Conservation (phyloP, 2,113 vertebrate species). For the Crotalus helleri region DNA sequence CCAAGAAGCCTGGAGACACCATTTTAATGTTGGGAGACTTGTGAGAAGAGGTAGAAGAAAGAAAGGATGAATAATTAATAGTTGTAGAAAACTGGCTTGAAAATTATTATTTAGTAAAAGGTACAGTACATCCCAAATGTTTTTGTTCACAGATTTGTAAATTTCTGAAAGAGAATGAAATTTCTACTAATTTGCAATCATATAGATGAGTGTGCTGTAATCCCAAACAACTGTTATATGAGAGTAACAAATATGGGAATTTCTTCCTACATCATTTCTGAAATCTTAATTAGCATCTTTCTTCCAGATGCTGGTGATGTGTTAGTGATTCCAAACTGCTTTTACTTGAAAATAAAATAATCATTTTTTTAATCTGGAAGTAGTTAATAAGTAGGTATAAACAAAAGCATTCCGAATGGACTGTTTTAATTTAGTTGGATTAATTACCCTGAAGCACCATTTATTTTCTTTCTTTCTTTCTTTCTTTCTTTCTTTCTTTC, state of each 20-base stretch:
- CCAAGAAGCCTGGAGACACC: not conserved
- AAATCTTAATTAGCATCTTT: not conserved
- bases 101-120: not conserved
- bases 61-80: not conserved
- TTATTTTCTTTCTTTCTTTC: too few species aligned
- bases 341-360: not conserved
- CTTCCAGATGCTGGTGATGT: not conserved
- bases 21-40: not conserved
- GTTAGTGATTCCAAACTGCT: not conserved
- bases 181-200: not conserved
- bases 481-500: rapidly evolving
- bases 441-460: not conserved
- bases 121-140: not conserved
- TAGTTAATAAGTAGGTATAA: not conserved
- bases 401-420: not conserved
- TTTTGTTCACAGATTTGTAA: constrained; percentile 9
- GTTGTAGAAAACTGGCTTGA: not conserved
- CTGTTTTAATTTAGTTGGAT: not conserved
- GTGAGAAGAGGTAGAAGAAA: not conserved
- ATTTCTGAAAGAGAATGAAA: constrained; percentile 8
- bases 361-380: not conserved
- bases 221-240: constrained; percentile 17
- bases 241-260: not conserved
- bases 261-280: constrained; percentile 1
- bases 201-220: not conserved